phyloP scores from a whole-genome alignment of 64 coral and sea anemone genomes.

The Actinia equina region DNA sequence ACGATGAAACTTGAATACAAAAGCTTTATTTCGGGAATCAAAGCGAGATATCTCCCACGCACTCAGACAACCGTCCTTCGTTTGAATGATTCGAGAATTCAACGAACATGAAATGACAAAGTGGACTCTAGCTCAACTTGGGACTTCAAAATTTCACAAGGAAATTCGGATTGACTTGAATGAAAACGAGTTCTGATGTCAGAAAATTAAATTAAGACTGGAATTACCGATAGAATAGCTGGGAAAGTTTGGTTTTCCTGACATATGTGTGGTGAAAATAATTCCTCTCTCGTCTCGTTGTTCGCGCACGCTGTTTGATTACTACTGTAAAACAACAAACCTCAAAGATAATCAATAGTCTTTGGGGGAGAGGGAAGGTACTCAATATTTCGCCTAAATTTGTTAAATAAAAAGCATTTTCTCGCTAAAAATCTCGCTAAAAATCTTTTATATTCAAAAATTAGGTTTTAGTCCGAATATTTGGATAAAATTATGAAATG shows the following conservation, averaged over 20 bases:
- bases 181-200: background rate
- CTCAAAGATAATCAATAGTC: background rate
- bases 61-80: background rate
- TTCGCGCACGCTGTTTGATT: constrained; percentile 6
- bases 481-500: background rate
- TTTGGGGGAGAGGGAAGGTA: background rate
- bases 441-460: background rate
- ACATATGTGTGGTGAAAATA: background rate
- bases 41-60: background rate
- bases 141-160: background rate
- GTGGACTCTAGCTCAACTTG: background rate
- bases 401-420: background rate
- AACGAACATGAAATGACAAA: background rate
- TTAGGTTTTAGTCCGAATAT: background rate
- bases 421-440: background rate
- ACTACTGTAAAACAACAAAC: background rate
- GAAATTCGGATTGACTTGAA: background rate
- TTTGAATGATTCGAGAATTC: background rate
- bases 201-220: background rate
- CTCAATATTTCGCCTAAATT: background rate
- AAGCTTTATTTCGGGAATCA: background rate
- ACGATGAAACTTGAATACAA: background rate
- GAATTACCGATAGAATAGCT: background rate
- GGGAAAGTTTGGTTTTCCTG: background rate
- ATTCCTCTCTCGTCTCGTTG: background rate